These are phyloP conservation scores for Leucoraja erinaceus DNA, from an alignment of 2,113 vertebrate species.

Conservation along the genomic window DNA sequence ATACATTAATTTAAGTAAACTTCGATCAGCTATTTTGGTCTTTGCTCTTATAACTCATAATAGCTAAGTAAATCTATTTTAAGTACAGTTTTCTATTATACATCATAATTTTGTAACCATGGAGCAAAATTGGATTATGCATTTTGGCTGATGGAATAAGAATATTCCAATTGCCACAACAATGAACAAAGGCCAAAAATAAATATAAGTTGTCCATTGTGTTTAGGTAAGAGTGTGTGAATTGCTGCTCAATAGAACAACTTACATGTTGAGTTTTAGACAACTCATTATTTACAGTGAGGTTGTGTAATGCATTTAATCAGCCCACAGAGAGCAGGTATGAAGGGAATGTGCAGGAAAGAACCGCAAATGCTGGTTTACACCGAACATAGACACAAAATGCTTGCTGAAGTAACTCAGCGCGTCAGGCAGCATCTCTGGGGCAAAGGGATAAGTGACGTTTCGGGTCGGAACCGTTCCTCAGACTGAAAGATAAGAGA, in stretches of 20 bases:
- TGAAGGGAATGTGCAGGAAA: too few relatives aligned
- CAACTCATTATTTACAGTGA: background rate
- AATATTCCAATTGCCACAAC: background rate
- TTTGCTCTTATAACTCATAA: background rate
- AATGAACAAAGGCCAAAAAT: background rate
- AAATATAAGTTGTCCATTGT: background rate
- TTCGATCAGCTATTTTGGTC: background rate
- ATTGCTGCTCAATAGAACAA: background rate
- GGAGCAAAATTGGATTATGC: background rate
- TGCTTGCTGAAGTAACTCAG: too few relatives aligned
- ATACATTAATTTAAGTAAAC: background rate
- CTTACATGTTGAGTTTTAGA: background rate
- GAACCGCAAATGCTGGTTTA: too few relatives aligned
- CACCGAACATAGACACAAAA: too few relatives aligned
- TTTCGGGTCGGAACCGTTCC: too few relatives aligned
- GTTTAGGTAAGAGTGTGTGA: background rate
- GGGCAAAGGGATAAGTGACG: too few relatives aligned
- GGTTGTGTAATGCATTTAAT: background rate
- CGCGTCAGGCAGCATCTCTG: too few relatives aligned
- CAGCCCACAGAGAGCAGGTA: background rate
- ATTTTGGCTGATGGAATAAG: background rate
- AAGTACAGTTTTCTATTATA: background rate
- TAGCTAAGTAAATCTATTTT: background rate
- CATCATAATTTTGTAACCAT: background rate
- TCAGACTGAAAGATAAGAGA: too few relatives aligned